These are phyloP conservation scores for Pelvicachromis taeniatus DNA, from an alignment of 2,113 vertebrate genomes.

Conservation along the genomic window DNA sequence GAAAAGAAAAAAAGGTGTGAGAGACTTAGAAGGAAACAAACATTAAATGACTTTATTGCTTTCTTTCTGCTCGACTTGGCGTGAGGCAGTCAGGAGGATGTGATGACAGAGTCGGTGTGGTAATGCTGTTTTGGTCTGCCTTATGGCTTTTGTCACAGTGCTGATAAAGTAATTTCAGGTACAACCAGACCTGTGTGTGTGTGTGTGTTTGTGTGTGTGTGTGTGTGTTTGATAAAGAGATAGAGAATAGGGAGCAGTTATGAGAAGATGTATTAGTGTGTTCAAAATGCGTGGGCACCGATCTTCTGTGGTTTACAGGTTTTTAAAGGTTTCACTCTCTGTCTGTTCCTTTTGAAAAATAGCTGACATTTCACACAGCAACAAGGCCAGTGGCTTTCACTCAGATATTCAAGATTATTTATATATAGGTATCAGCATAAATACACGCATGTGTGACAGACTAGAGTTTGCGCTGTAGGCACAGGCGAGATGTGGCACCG, in stretches of 20 bases:
- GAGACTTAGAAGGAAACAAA: background rate
- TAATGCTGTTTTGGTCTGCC: background rate
- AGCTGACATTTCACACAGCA: conserved; percentile 30
- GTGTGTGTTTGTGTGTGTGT: background rate
- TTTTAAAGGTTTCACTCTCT: conserved; percentile 47
- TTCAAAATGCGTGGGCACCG: conserved; percentile 42
- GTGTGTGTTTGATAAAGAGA: background rate
- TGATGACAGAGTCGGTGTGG: background rate
- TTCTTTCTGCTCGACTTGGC: conserved; percentile 7
- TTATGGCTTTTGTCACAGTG: conserved; percentile 38
- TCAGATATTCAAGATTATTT: background rate
- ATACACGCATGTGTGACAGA: background rate
- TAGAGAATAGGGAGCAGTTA: conserved; percentile 12
- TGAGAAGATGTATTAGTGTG: conserved; percentile 46
- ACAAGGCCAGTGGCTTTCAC: background rate
- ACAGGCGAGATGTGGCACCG: background rate
- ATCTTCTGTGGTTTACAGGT: conserved; percentile 49
- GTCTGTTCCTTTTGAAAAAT: conserved; percentile 13
- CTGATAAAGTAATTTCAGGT: conserved; percentile 50
- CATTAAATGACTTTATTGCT: background rate
- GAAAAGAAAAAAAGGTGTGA: background rate
- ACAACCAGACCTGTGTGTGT: conserved; percentile 3
- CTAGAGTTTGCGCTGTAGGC: background rate
- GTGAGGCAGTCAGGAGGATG: conserved; percentile 11
- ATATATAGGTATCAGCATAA: background rate